These are phyloP conservation scores for Puntigrus tetrazona DNA, from an alignment of 2,113 vertebrate genomes.

Conservation along the genomic window DNA sequence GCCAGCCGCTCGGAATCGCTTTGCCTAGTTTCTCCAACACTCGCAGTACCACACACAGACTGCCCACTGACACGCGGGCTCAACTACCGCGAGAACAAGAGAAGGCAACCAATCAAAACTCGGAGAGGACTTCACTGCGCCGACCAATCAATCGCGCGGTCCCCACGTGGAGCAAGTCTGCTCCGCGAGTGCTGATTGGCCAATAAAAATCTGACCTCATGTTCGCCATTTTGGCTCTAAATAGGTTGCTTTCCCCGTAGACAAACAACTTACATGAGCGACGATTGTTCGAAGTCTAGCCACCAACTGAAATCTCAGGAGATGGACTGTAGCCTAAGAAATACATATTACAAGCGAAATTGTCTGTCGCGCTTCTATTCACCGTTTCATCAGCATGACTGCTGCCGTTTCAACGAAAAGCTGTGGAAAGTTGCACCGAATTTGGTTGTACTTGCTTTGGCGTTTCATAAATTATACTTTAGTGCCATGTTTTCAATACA, in stretches of 20 bases:
- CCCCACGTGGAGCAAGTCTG: conserved; percentile 80
- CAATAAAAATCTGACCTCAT: conserved; percentile 71
- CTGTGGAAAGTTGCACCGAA: neutral
- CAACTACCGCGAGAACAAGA: conserved; percentile 80
- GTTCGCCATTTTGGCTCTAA: conserved; percentile 86
- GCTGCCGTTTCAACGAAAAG: neutral
- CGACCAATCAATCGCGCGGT: conserved; percentile 69
- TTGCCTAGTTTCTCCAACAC: conserved; percentile 68
- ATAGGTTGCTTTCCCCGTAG: conserved; percentile 67
- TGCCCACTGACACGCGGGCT: conserved; percentile 81
- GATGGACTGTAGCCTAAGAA: conserved; percentile 26
- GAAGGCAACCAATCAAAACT: conserved; percentile 74
- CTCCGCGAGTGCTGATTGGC: conserved; percentile 71
- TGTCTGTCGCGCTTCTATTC: neutral
- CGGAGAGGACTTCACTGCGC: conserved; percentile 60
- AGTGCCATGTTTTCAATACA: neutral
- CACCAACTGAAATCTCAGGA: conserved; percentile 52
- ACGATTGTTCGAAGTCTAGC: conserved; percentile 64
- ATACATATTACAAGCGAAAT: conserved; percentile 40
- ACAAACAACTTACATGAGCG: conserved; percentile 77
- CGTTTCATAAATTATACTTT: neutral
- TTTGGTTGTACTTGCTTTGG: neutral
- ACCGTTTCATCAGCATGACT: neutral
- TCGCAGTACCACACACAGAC: conserved; percentile 84
- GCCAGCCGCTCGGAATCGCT: conserved; percentile 59